Evolutionary conservation across 2,888 invertebrate species (phyloP).

Genomic region (Pyralis farinalis): DNA sequence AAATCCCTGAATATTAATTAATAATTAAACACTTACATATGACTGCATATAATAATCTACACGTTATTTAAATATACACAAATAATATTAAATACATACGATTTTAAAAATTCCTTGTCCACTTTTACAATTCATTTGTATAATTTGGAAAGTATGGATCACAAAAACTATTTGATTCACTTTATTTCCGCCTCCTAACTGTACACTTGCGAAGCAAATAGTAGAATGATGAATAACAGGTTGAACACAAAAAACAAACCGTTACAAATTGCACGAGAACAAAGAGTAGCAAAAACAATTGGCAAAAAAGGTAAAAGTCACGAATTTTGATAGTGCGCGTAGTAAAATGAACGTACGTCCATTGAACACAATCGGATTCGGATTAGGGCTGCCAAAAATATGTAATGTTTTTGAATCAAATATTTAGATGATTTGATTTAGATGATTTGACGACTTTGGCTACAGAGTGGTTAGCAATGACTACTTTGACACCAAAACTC

Average conservation of each 20-base stretch:
- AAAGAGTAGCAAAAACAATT: constrained; percentile 20
- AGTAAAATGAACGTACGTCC: constrained; percentile 9
- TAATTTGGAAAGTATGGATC: background rate
- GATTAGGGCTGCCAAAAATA: background rate
- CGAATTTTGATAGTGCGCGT: constrained; percentile 52
- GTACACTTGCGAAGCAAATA: constrained; percentile 1
- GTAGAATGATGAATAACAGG: constrained; percentile 6
- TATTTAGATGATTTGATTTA: no score
- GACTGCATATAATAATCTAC: no score
- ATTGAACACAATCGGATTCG: no score
- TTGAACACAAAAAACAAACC: constrained; percentile 1
- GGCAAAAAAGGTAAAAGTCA: constrained; percentile 39
- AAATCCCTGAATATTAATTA: no score
- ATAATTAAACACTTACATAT: no score
- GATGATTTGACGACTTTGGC: no score
- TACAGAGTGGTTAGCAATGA: no score
- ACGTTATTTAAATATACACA: no score
- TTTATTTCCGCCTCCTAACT: background rate
- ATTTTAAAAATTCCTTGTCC: background rate
- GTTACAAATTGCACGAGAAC: constrained; percentile 9
- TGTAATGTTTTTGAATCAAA: no score
- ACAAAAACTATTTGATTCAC: background rate
- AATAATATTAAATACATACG: no score
- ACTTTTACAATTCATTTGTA: background rate
- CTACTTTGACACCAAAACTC: no score